A percentile compares a stretch with the other conserved stretches of the same genome.
Evolutionary conservation across 2,888 invertebrate genomes (phyloP).

Genomic region (Sarcophaga caerulescens): DNA sequence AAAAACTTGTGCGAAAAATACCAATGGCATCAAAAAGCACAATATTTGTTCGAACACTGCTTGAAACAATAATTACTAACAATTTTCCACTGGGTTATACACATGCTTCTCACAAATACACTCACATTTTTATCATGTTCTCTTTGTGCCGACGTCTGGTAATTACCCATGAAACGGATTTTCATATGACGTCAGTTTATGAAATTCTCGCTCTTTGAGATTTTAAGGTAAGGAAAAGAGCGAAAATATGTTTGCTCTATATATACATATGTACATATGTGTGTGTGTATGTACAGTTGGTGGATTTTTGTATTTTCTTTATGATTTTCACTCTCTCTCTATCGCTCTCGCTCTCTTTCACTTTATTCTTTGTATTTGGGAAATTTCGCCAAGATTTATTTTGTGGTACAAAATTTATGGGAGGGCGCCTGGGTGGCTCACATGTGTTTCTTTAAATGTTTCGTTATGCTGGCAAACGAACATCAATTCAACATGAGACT

Average conservation of each 20-base stretch:
- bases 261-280: too few relatives aligned
- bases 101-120: too few relatives aligned
- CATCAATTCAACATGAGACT: background rate
- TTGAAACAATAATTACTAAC: too few relatives aligned
- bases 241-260: background rate
- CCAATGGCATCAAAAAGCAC: too few relatives aligned
- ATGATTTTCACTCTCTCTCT: background rate
- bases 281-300: background rate
- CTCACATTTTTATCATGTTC: too few relatives aligned
- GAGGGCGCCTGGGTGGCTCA: background rate
- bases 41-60: too few relatives aligned
- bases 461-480: conserved; percentile 13
- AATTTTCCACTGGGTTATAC: too few relatives aligned
- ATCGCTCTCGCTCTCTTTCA: background rate
- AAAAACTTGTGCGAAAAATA: too few relatives aligned
- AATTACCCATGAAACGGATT: background rate
- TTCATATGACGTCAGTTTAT: conserved; percentile 37
- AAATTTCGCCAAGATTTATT: conserved; percentile 39
- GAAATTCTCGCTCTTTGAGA: background rate
- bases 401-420: conserved; percentile 24
- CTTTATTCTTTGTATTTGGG: background rate
- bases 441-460: conserved; percentile 4
- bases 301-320: conserved; percentile 26
- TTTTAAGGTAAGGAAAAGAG: background rate
- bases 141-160: too few relatives aligned